Percentiles rank a stretch among this genome's conserved stretches.
Conservation (phyloP, 1,140 invertebrate genomes). For the Cotesia glomerata region DNA sequence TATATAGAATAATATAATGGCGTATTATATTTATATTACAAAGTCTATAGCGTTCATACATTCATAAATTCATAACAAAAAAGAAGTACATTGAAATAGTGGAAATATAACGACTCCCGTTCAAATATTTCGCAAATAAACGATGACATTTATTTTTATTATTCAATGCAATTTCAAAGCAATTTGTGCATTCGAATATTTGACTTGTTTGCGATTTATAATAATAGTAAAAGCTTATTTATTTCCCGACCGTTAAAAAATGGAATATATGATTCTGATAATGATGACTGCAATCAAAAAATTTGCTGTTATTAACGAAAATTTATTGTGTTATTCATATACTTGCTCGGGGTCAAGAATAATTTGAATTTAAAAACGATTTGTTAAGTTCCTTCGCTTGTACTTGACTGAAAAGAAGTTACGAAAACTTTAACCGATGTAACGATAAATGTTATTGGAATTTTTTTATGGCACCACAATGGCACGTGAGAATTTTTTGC, state of each 20-base stretch:
- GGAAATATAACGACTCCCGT: constrained; percentile 38
- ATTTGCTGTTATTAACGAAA: too few relatives aligned
- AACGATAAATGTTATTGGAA: constrained; percentile 29
- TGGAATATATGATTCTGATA: too few relatives aligned
- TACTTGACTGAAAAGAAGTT: background rate
- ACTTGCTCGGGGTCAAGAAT: too few relatives aligned
- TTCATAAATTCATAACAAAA: background rate
- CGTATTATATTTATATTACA: constrained; percentile 30
- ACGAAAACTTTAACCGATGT: background rate
- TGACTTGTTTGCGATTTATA: too few relatives aligned
- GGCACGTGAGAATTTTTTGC: constrained; percentile 10
- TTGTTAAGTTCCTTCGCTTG: background rate
- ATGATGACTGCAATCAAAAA: too few relatives aligned
- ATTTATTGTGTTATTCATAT: too few relatives aligned
- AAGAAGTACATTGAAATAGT: constrained; percentile 16
- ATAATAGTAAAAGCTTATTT: too few relatives aligned
- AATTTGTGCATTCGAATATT: background rate
- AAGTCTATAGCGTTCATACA: background rate
- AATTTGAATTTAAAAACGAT: too few relatives aligned
- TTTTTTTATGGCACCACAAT: constrained; percentile 19
- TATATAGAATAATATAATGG: constrained; percentile 17
- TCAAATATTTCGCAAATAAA: constrained; percentile 33
- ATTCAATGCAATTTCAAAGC: background rate
- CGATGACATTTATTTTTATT: constrained; percentile 20
- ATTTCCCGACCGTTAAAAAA: too few relatives aligned